phyloP scores from a whole-genome alignment of 2,888 invertebrate genomes.

The Lycaena phlaeas region DNA sequence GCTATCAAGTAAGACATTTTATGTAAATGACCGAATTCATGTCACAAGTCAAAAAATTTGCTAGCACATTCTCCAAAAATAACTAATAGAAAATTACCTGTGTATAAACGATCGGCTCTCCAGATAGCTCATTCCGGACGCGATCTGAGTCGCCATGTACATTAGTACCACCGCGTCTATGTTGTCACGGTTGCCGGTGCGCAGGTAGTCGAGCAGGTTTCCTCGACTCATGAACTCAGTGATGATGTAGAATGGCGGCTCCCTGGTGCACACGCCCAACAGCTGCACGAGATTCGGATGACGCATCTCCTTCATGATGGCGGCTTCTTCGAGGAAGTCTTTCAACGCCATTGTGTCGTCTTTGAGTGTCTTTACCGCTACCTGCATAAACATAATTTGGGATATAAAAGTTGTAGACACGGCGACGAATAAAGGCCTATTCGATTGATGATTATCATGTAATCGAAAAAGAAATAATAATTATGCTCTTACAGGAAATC shows the following conservation, averaged over 20 bases:
- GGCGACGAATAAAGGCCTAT: too few species aligned
- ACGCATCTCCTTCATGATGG: slow-evolving; percentile 99
- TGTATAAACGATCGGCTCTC: slow-evolving; percentile 97
- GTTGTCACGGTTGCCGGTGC: slow-evolving; percentile 87
- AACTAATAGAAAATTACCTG: slow-evolving; percentile 66
- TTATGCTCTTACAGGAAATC: too few species aligned
- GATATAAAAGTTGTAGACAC: too few species aligned
- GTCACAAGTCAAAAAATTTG: too few species aligned
- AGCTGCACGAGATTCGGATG: slow-evolving; percentile 98
- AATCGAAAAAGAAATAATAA: not conserved
- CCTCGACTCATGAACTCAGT: slow-evolving; percentile 99
- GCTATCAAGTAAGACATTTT: too few species aligned
- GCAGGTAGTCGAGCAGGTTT: slow-evolving; percentile 95
- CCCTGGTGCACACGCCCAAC: slow-evolving; percentile 97
- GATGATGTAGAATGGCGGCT: slow-evolving; percentile 99
- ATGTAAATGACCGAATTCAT: too few species aligned
- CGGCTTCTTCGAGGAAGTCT: slow-evolving; percentile 98
- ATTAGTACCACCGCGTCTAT: slow-evolving; percentile 96
- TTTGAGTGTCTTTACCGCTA: slow-evolving; percentile 98
- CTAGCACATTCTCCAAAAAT: too few species aligned
- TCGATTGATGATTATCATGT: too few species aligned
- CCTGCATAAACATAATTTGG: slow-evolving; percentile 34
- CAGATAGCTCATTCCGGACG: slow-evolving; percentile 98
- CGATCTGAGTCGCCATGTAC: slow-evolving; percentile 99
- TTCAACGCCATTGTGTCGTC: slow-evolving; percentile 99